A percentile compares a stretch with the other conserved stretches of the same genome.
Conservation (phyloP, 2,888 invertebrate genomes). For the Ommatoiulus sabulosus region DNA sequence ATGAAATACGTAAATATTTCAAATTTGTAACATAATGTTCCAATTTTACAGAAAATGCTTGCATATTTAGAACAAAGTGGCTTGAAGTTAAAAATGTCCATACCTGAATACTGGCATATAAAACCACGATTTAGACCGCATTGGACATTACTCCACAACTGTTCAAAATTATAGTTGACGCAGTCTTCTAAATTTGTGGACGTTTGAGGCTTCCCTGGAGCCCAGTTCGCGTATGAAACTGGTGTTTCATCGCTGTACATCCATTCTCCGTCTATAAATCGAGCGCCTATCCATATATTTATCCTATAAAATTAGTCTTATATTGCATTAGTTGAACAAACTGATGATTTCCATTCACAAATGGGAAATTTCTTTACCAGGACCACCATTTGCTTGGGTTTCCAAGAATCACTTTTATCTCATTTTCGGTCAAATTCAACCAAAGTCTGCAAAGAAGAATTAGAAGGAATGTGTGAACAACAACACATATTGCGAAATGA, state of each 20-base stretch:
- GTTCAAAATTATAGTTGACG: slow-evolving; percentile 57
- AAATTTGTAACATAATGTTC: no score
- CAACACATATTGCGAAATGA: no score
- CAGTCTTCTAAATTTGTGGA: slow-evolving; percentile 57
- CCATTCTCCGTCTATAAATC: slow-evolving; percentile 58
- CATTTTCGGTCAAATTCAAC: slow-evolving; percentile 57
- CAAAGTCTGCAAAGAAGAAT: slow-evolving; percentile 41
- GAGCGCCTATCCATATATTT: slow-evolving; percentile 58
- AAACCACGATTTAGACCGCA: slow-evolving; percentile 57
- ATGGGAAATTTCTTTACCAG: slow-evolving; percentile 56
- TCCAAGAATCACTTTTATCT: slow-evolving; percentile 49
- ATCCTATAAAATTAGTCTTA: slow-evolving; percentile 55
- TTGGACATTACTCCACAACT: slow-evolving; percentile 58
- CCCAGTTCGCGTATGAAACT: slow-evolving; percentile 57
- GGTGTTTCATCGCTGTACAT: slow-evolving; percentile 57
- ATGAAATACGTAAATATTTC: no score
- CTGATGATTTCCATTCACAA: no score
- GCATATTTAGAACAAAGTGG: background rate
- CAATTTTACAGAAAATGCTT: no score
- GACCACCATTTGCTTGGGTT: slow-evolving; percentile 53
- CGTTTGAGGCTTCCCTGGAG: slow-evolving; percentile 58
- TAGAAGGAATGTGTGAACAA: background rate
- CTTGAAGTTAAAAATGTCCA: background rate
- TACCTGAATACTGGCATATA: slow-evolving; percentile 58
- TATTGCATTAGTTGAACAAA: no score